Evolutionary conservation across 1,140 invertebrate species (phyloP).

Genomic region (Drosophila parvula): DNA sequence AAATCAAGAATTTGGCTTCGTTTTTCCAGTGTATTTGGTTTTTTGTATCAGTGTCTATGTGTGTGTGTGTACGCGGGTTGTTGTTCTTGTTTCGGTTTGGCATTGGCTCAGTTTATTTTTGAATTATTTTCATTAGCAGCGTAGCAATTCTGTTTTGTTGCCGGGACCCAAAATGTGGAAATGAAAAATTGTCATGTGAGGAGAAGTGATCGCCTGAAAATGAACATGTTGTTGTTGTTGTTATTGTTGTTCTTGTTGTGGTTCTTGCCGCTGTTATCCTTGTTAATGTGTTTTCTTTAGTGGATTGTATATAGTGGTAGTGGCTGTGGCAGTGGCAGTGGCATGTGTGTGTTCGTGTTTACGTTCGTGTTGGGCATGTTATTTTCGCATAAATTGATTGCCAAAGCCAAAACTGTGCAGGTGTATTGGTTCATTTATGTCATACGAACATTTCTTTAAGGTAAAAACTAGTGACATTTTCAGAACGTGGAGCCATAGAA

Average conservation of each 20-base stretch:
- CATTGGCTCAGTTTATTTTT: conserved; percentile 61
- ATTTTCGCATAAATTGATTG: conserved; percentile 75
- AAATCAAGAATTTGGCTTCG: not conserved
- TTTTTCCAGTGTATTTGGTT: conserved; percentile 15
- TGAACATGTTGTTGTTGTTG: conserved; percentile 34
- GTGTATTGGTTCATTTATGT: conserved; percentile 40
- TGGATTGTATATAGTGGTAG: conserved; percentile 20
- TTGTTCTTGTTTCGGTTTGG: conserved; percentile 64
- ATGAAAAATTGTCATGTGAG: conserved; percentile 48
- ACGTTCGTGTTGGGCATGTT: conserved; percentile 57
- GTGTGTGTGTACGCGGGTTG: conserved; percentile 46
- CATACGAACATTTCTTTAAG: conserved; percentile 42
- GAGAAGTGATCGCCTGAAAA: conserved; percentile 38
- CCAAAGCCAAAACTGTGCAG: conserved; percentile 71
- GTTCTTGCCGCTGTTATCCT: conserved; percentile 27
- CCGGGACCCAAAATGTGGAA: conserved; percentile 39
- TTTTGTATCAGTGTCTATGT: conserved; percentile 17
- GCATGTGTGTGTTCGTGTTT: conserved; percentile 40
- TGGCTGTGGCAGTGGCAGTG: conserved; percentile 11
- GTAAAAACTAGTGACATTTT: conserved; percentile 9
- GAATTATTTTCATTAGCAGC: conserved; percentile 54
- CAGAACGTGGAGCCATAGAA: not conserved
- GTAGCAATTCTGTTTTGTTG: conserved; percentile 35
- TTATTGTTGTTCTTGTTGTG: conserved; percentile 16
- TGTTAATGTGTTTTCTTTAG: conserved; percentile 39